Conservation (phyloP, 1,140 invertebrate genomes). For the Bombyx mori region ASM3026992v2 NC_085110.1:10644501-10645000, state of each 20-base stretch:
- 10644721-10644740: no score
- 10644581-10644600: conserved; percentile 50
- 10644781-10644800: no score
- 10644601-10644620: conserved; percentile 33
- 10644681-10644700: neutral
- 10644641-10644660: conserved; percentile 39
- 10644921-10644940: no score
- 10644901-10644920: no score
- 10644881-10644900: no score
- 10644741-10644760: no score
- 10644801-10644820: neutral
- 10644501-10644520: conserved; percentile 41
- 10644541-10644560: conserved; percentile 58
- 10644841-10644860: no score
- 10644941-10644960: neutral
- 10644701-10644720: no score
- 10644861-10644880: no score
- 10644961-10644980: conserved; percentile 3
- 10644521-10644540: conserved; percentile 37
- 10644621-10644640: conserved; percentile 54
- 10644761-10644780: no score
- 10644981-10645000: neutral
- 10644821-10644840: no score
- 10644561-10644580: conserved; percentile 63
- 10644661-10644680: conserved; percentile 35